Percentiles rank a stretch among this genome's conserved stretches.
These are phyloP conservation scores for Meganola albula DNA, from an alignment of 2,888 invertebrate genomes.

Conservation along the genomic window DNA sequence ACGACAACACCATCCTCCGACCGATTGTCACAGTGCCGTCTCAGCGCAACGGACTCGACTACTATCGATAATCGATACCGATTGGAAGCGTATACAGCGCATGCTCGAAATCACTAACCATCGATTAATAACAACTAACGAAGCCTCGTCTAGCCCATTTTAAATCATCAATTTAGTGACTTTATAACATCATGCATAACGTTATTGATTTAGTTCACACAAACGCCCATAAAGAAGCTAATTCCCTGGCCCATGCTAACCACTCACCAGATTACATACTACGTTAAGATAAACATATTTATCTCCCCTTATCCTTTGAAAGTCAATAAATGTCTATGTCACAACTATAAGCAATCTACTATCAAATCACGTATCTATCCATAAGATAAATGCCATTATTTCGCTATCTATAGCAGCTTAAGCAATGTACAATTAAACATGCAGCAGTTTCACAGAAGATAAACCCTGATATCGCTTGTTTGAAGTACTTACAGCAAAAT, in stretches of 20 bases:
- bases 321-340: conserved; percentile 11
- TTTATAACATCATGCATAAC: conserved; percentile 48
- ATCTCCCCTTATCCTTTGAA: too few relatives aligned
- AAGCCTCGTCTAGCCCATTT: conserved; percentile 48
- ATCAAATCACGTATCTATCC: too few relatives aligned
- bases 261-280: too few relatives aligned
- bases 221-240: conserved; percentile 68
- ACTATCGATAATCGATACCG: conserved; percentile 36
- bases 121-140: conserved; percentile 51
- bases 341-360: conserved; percentile 25
- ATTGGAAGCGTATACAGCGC: conserved; percentile 71
- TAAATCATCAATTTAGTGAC: conserved; percentile 39
- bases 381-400: too few relatives aligned
- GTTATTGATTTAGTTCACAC: conserved; percentile 37
- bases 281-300: too few relatives aligned
- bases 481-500: too few relatives aligned
- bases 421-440: conserved; percentile 33
- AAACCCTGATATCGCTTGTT: conserved; percentile 17
- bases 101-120: conserved; percentile 68
- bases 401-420: conserved; percentile 38
- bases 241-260: conserved; percentile 61
- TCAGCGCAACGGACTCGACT: conserved; percentile 36
- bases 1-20: conserved; percentile 74
- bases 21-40: conserved; percentile 61
- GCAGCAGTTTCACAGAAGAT: conserved; percentile 33